Conservation (phyloP, 2,888 invertebrate genomes). For the Dermolepida albohirtum region DNA sequence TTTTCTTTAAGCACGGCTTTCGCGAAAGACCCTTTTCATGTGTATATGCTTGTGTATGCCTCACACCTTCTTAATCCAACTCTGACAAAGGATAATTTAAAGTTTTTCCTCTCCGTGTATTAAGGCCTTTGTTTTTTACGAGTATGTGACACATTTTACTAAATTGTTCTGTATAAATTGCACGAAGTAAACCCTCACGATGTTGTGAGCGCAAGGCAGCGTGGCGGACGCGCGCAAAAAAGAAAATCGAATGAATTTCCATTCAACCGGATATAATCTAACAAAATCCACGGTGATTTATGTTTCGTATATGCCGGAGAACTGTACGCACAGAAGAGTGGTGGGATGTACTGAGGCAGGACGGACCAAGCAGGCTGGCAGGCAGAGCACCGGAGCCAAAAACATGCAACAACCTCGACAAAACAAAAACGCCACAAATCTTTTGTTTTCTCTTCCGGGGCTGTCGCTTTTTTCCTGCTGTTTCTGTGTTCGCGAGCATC, state of each 20-base stretch:
- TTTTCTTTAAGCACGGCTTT: background rate
- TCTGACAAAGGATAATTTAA: slow-evolving; percentile 34
- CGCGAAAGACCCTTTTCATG: background rate
- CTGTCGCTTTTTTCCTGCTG: slow-evolving; percentile 19
- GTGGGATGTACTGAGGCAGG: no score
- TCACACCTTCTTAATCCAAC: slow-evolving; percentile 26
- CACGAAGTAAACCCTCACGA: slow-evolving; percentile 29
- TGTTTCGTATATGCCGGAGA: slow-evolving; percentile 20
- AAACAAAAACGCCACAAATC: slow-evolving; percentile 35
- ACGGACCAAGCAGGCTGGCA: background rate
- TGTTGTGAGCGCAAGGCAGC: slow-evolving; percentile 13
- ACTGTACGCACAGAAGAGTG: no score
- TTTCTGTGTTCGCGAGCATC: slow-evolving; percentile 10
- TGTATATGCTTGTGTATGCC: background rate
- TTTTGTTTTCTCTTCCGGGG: slow-evolving; percentile 33
- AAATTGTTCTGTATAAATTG: slow-evolving; percentile 36
- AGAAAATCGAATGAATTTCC: slow-evolving; percentile 38
- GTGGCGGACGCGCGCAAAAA: slow-evolving; percentile 4
- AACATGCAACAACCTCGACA: slow-evolving; percentile 37
- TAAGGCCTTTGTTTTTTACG: slow-evolving; percentile 25
- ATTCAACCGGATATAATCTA: slow-evolving; percentile 38
- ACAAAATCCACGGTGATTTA: slow-evolving; percentile 36
- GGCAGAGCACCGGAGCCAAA: slow-evolving; percentile 17
- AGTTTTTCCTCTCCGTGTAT: slow-evolving; percentile 3
- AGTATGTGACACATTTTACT: slow-evolving; percentile 34